phyloP scores from a whole-genome alignment of 1,140 invertebrate species.

The Cyclina sinensis region DNA sequence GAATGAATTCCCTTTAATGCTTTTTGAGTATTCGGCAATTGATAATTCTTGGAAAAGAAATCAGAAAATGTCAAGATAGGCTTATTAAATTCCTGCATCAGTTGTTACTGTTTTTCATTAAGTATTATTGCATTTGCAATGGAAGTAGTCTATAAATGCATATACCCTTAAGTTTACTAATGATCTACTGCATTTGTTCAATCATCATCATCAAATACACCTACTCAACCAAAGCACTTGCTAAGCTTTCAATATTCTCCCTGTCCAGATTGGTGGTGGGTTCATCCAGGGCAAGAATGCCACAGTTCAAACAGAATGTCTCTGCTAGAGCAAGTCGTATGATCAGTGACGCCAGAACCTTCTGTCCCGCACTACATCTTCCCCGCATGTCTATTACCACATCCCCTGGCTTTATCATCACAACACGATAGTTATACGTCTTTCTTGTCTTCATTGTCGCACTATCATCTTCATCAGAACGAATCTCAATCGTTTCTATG shows the following conservation, averaged over 20 bases:
- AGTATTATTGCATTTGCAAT: too few relatives aligned
- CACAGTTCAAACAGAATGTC: constrained; percentile 97
- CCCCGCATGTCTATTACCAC: constrained; percentile 98
- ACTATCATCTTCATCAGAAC: constrained; percentile 87
- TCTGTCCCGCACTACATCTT: constrained; percentile 99
- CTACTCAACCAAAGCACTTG: constrained; percentile 92
- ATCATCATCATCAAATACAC: too few relatives aligned
- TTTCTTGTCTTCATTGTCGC: constrained; percentile 88
- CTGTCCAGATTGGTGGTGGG: constrained; percentile 99
- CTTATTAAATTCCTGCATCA: too few relatives aligned
- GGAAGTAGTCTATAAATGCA: too few relatives aligned
- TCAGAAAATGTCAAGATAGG: too few relatives aligned
- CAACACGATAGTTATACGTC: constrained; percentile 93
- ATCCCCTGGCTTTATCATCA: constrained; percentile 89
- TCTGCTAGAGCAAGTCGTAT: constrained; percentile 98
- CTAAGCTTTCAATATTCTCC: constrained; percentile 96
- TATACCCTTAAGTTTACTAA: too few relatives aligned
- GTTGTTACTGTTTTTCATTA: too few relatives aligned
- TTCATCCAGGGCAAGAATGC: constrained; percentile 98
- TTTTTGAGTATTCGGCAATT: too few relatives aligned
- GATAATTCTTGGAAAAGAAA: too few relatives aligned
- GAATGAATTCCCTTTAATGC: too few relatives aligned
- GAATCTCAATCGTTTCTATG: constrained; percentile 89
- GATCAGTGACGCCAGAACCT: constrained; percentile 96
- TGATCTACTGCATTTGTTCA: too few relatives aligned